Base-by-base conservation (phyloP, 1,140 invertebrate species). In the Calliopsis andreniformis region DNA sequence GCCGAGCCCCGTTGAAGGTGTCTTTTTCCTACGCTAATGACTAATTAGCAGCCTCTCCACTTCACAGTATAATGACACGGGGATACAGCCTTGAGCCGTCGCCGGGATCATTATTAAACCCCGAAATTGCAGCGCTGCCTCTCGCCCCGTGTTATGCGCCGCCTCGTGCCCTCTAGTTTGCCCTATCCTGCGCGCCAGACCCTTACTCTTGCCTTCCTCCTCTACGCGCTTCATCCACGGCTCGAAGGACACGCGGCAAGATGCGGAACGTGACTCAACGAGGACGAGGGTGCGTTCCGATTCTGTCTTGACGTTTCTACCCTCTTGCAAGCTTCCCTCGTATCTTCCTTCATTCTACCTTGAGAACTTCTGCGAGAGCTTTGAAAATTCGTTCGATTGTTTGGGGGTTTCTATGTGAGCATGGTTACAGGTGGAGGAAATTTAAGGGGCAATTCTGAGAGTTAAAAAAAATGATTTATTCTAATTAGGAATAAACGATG, bases 21-120 rank as follows among this genome's bases (percentile, higher is more conserved):
- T 91, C 91, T 92, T 92, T 92, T 92, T 89, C 89, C 88, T 88
- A 83, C 87, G 89, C 90, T 91, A 92, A 92, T 92, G 91, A 92
- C 90, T 91, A 92, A 92, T 92, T 92, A 92, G 91, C 90, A 90
- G 86, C 80, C 87, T 89, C 90, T 91, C 86, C 71, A 88, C 85
- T 85, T 81, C 83, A 86, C 82, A 73, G 84, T 87, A 89, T 92
- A 91, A 92, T 91, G 90, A 92, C 90, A 87, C 86, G 87, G 85
- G 35, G 84, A 72, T 72, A 71, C 72, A 76, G 79, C 64, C 76
- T 61, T 67, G 72, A 80, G 72, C 75, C 72, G 75, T 77, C 77
- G 79, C 62, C 23, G 79, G 73, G 80, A 88, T 90, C 88, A 90
- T 90, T 89, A 90, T 89, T 85, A 85, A 86, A 82, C 84, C 77